Evolutionary conservation across 1,140 invertebrate species (phyloP), one percentile per base, ranked within the genome.

Genomic region (Nasonia vitripennis): DNA sequence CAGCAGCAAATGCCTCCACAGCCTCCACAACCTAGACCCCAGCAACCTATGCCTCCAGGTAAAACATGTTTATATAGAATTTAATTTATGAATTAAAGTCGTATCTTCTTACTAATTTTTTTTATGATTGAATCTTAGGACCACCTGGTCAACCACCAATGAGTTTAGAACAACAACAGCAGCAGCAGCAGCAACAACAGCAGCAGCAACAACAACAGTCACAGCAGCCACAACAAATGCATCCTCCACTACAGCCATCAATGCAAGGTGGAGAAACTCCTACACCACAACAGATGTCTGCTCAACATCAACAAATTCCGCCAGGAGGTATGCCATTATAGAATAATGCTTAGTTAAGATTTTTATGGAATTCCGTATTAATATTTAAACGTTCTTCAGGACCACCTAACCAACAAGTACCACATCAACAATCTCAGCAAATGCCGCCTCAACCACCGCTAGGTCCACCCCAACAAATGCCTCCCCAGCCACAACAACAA

Each of bases 1-100:
- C 84, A 81, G 20, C 84, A 81, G 45, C 84, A 81, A 70, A 78
- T 86, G 68, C 78, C 85, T 74, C 79, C 84, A 27, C 84, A 74
- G 10, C 48, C 10, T 78, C 41, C 68, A 31, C 68, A 75, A 37
- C 71, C 83, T n/a, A 73, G 86, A 73, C 86, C 71, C 14, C 89
- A 84, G 80, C 86, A 86, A 85, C 87, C 62, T 67, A 80, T 77
- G 62, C 75, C 78, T 77, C 20, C 88, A 27, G 34, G 77, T 83
- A 31, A 86, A 67, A 48, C 90, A 79, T 86, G 90, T 85, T 80
- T 82, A 81, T 34, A 78, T 31, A 62, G n/a, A 31, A 31, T 78
- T 9, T 62, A 31, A 31, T 78, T 1, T 62, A 77, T 45, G 14
- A 75, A 75, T 34, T 31, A 23, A 75, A 45, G 11, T 75, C 17